These are phyloP conservation scores for Mycetomoellerius zeteki DNA, from an alignment of 1,140 invertebrate species.

Conservation along the genomic window DNA sequence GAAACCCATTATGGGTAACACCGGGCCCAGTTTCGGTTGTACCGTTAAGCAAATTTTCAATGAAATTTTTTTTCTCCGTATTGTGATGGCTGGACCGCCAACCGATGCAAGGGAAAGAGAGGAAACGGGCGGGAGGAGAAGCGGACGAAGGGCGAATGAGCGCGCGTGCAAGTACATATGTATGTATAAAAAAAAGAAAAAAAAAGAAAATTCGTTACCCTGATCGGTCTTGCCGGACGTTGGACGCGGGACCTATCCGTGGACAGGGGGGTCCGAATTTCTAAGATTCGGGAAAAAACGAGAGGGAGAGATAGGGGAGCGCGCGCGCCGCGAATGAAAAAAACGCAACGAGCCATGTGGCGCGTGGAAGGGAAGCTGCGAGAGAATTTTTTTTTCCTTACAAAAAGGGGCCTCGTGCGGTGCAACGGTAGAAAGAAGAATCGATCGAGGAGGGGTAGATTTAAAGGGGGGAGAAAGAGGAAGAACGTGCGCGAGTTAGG, in stretches of 20 bases:
- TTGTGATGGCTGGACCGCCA: constrained; percentile 37
- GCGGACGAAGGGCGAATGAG: neutral
- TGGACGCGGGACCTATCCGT: constrained; percentile 75
- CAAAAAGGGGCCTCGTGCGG: constrained; percentile 67
- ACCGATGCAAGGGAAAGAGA: constrained; percentile 47
- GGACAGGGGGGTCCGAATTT: constrained; percentile 76
- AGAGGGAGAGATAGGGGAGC: constrained; percentile 71
- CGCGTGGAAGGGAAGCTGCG: constrained; percentile 81
- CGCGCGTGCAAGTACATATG: neutral
- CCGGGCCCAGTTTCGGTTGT: constrained; percentile 66
- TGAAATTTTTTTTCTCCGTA: constrained; percentile 77
- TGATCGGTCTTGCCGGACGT: constrained; percentile 79
- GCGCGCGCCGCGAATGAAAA: constrained; percentile 67
- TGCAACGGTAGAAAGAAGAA: constrained; percentile 56
- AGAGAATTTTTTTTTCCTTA: constrained; percentile 60
- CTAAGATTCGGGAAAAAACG: constrained; percentile 65
- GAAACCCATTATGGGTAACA: constrained; percentile 55
- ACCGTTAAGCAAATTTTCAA: constrained; percentile 85
- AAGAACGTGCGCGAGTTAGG: constrained; percentile 70
- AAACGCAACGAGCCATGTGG: constrained; percentile 81
- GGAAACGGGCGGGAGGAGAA: constrained; percentile 40
- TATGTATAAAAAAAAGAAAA: constrained; percentile 21
- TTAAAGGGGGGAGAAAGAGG: constrained; percentile 61
- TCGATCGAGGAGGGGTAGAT: constrained; percentile 61
- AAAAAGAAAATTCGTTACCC: constrained; percentile 34